Evolutionary conservation across 2,113 vertebrate species (phyloP).

Genomic region (Callopanchax toddi): DNA sequence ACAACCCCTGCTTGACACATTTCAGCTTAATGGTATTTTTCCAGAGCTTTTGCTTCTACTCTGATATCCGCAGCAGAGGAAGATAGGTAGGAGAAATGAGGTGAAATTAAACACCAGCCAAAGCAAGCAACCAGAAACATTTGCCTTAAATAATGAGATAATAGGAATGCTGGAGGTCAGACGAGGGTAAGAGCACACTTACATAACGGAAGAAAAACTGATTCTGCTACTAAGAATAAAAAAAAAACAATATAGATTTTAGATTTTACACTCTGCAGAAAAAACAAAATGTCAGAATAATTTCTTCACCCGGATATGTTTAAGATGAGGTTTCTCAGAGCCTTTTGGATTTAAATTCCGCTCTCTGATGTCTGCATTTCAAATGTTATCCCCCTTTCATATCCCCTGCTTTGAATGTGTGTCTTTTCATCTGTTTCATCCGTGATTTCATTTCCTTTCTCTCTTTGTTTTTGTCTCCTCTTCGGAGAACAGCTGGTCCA

Average conservation of each 20-base stretch:
- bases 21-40: conserved; percentile 59
- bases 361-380: conserved; percentile 13
- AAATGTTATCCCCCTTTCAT: conserved; percentile 16
- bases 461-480: conserved; percentile 31
- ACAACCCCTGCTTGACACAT: conserved; percentile 56
- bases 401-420: conserved; percentile 32
- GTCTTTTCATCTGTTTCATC: conserved; percentile 30
- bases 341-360: conserved; percentile 13
- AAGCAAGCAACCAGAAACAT: conserved; percentile 46
- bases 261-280: not conserved
- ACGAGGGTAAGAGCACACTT: conserved; percentile 20
- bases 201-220: conserved; percentile 8
- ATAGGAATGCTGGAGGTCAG: conserved; percentile 30
- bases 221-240: not conserved
- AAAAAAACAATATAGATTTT: not conserved
- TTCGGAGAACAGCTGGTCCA: conserved; percentile 2
- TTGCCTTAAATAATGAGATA: conserved; percentile 49
- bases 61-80: conserved; percentile 28
- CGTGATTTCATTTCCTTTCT: conserved; percentile 49
- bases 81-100: conserved; percentile 41
- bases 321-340: conserved; percentile 8
- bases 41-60: conserved; percentile 39
- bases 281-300: too few species aligned
- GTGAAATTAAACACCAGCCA: conserved; percentile 43
- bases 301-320: not conserved